Conservation (phyloP, 2,888 invertebrate species). For the Strigamia crassipes region DNA sequence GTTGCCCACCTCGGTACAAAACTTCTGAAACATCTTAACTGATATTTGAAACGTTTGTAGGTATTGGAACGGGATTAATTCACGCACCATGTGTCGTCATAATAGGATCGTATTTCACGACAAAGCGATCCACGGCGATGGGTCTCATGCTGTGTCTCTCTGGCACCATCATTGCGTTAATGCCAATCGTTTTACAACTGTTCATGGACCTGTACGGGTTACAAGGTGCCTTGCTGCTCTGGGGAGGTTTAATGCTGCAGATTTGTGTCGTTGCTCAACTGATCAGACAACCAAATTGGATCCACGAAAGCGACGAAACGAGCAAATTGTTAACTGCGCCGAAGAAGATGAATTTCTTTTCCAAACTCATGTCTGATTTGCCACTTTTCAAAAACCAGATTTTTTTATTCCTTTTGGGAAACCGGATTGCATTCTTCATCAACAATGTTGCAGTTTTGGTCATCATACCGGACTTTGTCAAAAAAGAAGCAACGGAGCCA, state of each 20-base stretch:
- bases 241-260: neutral
- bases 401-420: neutral
- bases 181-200: neutral
- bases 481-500: neutral
- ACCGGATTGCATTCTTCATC: neutral
- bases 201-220: neutral
- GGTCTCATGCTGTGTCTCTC: neutral
- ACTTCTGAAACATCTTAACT: too few species aligned
- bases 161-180: neutral
- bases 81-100: neutral
- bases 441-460: constrained; percentile 2
- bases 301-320: neutral
- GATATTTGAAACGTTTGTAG: neutral
- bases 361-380: neutral
- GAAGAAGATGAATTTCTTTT: neutral
- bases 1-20: too few species aligned
- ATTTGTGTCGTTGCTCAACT: neutral
- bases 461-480: neutral
- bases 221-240: neutral
- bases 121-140: neutral
- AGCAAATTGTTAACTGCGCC: neutral
- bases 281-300: constrained; percentile 3
- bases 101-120: neutral
- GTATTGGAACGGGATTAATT: neutral
- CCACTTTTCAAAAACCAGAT: neutral